A percentile compares a stretch with the other conserved stretches of the same genome.
These are phyloP conservation scores for Dryas iulia DNA, from an alignment of 1,140 invertebrate species.

Conservation along the genomic window DNA sequence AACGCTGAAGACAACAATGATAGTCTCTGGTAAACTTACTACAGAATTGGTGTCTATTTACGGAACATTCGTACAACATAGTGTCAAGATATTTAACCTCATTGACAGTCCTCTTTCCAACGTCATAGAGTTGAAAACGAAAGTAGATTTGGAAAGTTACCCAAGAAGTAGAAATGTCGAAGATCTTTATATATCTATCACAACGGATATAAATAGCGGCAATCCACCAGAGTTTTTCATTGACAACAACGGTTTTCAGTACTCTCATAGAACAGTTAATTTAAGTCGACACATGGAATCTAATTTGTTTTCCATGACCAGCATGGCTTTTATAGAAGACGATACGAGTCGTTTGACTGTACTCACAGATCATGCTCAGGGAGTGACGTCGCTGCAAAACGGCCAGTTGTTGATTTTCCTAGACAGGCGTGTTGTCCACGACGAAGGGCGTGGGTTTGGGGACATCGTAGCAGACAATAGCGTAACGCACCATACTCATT, in stretches of 20 bases:
- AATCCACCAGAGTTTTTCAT: constrained; percentile 89
- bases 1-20: constrained; percentile 83
- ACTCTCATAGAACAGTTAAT: constrained; percentile 49
- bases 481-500: constrained; percentile 88
- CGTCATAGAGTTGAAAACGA: constrained; percentile 85
- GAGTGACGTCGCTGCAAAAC: constrained; percentile 89
- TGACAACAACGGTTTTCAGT: constrained; percentile 93
- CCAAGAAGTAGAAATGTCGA: constrained; percentile 89
- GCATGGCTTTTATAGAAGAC: constrained; percentile 92
- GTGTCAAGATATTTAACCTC: constrained; percentile 85
- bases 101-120: constrained; percentile 81
- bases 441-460: constrained; percentile 92
- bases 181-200: constrained; percentile 88
- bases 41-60: constrained; percentile 88
- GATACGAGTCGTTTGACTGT: constrained; percentile 85
- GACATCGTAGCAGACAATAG: constrained; percentile 95
- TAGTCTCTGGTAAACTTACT: constrained; percentile 86
- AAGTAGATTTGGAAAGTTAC: constrained; percentile 86
- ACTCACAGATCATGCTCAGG: constrained; percentile 91
- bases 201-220: constrained; percentile 86
- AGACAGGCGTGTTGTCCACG: constrained; percentile 90
- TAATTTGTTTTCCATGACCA: constrained; percentile 94
- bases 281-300: constrained; percentile 84
- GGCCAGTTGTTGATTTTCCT: constrained; percentile 94
- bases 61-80: constrained; percentile 84